Conservation (phyloP, 2,113 vertebrate species). For the Dascyllus trimaculatus region DNA sequence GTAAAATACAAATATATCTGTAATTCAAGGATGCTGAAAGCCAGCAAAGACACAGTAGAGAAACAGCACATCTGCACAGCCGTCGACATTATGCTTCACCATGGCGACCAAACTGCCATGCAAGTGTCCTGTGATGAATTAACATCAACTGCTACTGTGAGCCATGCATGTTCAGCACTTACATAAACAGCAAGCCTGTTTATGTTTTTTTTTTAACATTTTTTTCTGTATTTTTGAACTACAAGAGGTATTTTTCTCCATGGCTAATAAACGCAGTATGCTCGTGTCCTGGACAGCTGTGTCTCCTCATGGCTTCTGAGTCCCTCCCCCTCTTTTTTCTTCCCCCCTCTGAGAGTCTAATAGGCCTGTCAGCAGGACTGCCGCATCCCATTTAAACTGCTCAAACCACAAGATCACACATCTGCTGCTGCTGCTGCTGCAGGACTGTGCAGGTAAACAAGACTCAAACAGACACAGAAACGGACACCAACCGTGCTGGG, state of each 20-base stretch:
- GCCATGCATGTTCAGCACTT: not conserved
- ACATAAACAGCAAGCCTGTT: constrained; percentile 2
- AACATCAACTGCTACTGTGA: constrained; percentile 21
- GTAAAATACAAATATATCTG: too few species aligned
- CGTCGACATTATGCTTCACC: constrained; percentile 31
- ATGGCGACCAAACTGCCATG: constrained; percentile 40
- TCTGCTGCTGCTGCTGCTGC: constrained; percentile 66
- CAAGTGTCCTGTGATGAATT: constrained; percentile 45
- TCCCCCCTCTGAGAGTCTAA: constrained; percentile 37
- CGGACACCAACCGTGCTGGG: not conserved
- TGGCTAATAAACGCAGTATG: not conserved
- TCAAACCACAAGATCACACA: constrained; percentile 56
- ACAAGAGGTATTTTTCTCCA: not conserved
- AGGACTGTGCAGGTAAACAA: constrained; percentile 45
- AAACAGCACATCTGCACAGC: constrained; percentile 1
- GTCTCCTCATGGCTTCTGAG: constrained; percentile 25
- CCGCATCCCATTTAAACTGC: constrained; percentile 58
- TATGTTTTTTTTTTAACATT: not conserved
- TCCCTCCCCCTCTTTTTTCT: not conserved
- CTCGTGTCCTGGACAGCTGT: constrained; percentile 48
- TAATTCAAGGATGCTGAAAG: not conserved
- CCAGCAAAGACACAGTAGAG: not conserved
- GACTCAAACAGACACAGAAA: not conserved
- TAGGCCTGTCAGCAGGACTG: constrained; percentile 55
- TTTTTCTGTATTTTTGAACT: not conserved